Conservation (phyloP, 1,140 invertebrate genomes). For the Penaeus indicus region DNA sequence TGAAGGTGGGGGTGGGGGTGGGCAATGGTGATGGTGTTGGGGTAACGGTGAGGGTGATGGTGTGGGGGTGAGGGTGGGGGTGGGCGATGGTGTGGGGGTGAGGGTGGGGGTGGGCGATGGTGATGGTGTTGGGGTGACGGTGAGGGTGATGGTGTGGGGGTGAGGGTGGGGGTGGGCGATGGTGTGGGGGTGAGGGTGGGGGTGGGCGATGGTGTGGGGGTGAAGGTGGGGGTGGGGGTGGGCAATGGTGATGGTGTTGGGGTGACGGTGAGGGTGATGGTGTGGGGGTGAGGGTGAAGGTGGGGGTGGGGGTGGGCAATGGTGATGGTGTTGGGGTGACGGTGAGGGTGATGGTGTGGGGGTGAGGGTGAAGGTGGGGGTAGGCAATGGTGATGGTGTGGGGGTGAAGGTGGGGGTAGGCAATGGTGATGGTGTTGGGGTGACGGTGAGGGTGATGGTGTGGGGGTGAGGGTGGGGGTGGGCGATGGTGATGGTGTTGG, state of each 20-base stretch:
- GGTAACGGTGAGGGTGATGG: background rate
- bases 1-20: no score
- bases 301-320: no score
- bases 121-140: background rate
- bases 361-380: background rate
- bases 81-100: no score
- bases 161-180: background rate
- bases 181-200: conserved; percentile 7
- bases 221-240: no score
- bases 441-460: background rate
- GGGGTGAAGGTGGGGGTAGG: no score
- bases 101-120: background rate
- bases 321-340: no score
- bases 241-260: no score
- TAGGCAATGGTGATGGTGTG: background rate
- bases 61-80: background rate
- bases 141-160: background rate
- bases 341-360: no score
- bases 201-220: no score
- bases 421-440: background rate
- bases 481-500: background rate
- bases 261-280: no score
- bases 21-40: background rate
- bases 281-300: no score
- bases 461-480: background rate